Evolutionary conservation across 2,888 invertebrate species (phyloP).

Genomic region (Ceriagrion tenellum): DNA sequence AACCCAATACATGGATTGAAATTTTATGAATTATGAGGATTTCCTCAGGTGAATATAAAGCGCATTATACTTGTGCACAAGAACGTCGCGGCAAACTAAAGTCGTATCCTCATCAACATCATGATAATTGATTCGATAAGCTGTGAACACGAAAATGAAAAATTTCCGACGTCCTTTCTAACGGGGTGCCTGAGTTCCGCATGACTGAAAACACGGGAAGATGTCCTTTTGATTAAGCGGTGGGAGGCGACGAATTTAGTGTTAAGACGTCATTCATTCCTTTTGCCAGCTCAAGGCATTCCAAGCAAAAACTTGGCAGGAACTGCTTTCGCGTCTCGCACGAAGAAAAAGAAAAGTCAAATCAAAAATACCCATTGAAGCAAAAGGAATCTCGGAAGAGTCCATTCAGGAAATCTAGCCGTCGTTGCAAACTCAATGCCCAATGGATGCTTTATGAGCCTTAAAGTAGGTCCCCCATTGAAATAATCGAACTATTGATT

Average conservation of each 20-base stretch:
- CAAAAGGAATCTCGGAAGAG: slow-evolving; percentile 42
- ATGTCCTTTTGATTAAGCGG: background rate
- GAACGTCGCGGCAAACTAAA: too few species aligned
- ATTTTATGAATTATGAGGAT: too few species aligned
- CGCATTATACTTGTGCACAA: too few species aligned
- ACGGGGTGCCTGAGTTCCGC: too few species aligned
- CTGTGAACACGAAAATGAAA: too few species aligned
- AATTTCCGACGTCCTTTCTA: too few species aligned
- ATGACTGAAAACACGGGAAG: background rate
- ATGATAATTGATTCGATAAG: too few species aligned
- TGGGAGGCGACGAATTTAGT: background rate
- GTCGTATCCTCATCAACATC: too few species aligned
- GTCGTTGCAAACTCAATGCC: background rate
- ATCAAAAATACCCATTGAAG: background rate
- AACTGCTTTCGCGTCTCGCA: background rate
- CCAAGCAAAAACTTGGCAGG: slow-evolving; percentile 10
- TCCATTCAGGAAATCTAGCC: slow-evolving; percentile 20
- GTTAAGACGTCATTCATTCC: background rate
- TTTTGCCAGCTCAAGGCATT: slow-evolving; percentile 1
- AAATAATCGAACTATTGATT: too few species aligned
- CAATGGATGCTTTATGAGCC: background rate
- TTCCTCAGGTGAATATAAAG: too few species aligned
- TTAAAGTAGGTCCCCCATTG: too few species aligned
- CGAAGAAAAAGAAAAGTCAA: background rate
- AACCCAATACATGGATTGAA: too few species aligned